phyloP scores from a whole-genome alignment of 1,140 invertebrate species.

The Riptortus pedestris region DNA sequence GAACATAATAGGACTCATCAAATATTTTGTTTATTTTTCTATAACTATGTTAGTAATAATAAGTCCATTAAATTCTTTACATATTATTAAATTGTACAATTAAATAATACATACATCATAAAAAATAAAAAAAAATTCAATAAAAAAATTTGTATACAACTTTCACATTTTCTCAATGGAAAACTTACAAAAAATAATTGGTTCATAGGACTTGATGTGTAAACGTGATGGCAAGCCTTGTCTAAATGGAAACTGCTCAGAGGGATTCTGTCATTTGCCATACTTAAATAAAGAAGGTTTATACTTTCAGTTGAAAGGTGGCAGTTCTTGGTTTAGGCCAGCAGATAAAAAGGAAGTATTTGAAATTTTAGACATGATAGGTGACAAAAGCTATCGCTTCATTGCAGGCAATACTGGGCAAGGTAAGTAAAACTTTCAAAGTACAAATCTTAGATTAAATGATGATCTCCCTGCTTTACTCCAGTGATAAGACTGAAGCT shows the following conservation, averaged over 20 bases:
- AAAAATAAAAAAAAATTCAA: too few relatives aligned
- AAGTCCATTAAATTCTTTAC: background rate
- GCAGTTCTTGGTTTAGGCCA: slow-evolving; percentile 23
- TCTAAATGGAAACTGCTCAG: background rate
- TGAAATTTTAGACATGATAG: slow-evolving; percentile 29
- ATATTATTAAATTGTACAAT: background rate
- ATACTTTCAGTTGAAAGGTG: slow-evolving; percentile 18
- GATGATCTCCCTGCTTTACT: background rate
- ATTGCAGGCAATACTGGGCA: slow-evolving; percentile 57
- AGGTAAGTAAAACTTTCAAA: too few relatives aligned
- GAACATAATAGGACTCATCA: too few relatives aligned
- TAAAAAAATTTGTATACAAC: too few relatives aligned
- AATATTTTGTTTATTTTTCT: background rate
- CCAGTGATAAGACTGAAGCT: too few relatives aligned
- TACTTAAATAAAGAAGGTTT: background rate
- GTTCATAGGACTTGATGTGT: background rate
- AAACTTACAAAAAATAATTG: background rate
- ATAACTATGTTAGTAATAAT: background rate
- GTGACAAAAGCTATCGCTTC: slow-evolving; percentile 42
- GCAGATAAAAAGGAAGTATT: slow-evolving; percentile 27
- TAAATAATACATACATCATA: background rate
- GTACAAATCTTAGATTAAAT: background rate
- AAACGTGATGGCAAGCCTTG: background rate
- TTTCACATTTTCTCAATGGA: background rate
- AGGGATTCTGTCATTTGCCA: background rate